These are phyloP conservation scores for Lucinisca nassula DNA, from an alignment of 2,888 invertebrate species.

Conservation along the genomic window DNA sequence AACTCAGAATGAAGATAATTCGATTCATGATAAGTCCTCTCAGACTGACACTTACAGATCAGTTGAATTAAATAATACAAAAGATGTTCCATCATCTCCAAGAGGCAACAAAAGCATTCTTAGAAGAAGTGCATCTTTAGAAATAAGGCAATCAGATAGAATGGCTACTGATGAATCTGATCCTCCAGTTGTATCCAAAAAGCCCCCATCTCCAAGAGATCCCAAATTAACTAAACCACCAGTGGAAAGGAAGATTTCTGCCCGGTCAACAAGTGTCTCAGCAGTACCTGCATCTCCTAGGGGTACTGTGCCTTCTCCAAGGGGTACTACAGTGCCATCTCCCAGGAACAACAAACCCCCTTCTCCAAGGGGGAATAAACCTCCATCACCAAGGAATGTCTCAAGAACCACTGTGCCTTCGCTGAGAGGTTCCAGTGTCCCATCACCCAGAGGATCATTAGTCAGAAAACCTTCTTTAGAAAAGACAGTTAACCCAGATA, in stretches of 20 bases:
- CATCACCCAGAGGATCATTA: conserved; percentile 4
- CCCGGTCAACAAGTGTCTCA: conserved; percentile 28
- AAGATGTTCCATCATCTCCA: not conserved
- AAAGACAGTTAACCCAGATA: not conserved
- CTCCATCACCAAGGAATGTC: conserved; percentile 55
- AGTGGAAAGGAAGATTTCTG: conserved; percentile 42
- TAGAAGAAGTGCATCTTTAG: conserved; percentile 7
- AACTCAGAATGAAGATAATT: not conserved
- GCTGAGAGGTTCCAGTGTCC: conserved; percentile 21
- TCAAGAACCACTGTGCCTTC: conserved; percentile 34
- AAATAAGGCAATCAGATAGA: not conserved
- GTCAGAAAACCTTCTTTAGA: conserved; percentile 16
- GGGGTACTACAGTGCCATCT: not conserved
- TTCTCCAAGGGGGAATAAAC: conserved; percentile 52
- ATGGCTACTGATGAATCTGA: not conserved
- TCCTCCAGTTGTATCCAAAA: not conserved
- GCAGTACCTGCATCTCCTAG: conserved; percentile 46
- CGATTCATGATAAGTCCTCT: conserved; percentile 17
- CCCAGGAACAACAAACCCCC: conserved; percentile 52
- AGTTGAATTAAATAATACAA: not conserved
- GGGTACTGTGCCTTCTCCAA: conserved; percentile 30
- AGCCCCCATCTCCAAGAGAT: conserved; percentile 17
- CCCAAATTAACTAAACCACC: conserved; percentile 42
- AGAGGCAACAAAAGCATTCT: not conserved
- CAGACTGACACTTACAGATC: conserved; percentile 20